Conservation (phyloP, 2,113 vertebrate genomes). For the Cyprinodon brontotheroides region DNA sequence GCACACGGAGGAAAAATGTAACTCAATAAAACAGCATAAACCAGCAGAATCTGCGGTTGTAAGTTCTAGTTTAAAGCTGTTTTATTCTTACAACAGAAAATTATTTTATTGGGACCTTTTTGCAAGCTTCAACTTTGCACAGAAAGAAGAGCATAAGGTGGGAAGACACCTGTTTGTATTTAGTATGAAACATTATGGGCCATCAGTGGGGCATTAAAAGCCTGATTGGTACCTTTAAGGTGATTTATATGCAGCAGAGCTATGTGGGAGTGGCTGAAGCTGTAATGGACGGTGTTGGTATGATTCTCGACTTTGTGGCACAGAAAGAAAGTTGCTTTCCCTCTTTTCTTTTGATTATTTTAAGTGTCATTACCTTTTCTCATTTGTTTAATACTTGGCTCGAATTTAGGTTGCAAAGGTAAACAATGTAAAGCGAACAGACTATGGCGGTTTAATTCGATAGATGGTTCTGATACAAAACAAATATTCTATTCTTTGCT, state of each 20-base stretch:
- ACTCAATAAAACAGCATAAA: not conserved
- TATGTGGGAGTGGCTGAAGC: not conserved
- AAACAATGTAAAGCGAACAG: too few species aligned
- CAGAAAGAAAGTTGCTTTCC: too few species aligned
- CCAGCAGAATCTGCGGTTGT: not conserved
- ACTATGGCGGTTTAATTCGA: too few species aligned
- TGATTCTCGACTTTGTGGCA: too few species aligned
- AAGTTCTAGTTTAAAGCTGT: not conserved
- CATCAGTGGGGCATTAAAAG: not conserved
- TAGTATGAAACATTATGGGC: not conserved
- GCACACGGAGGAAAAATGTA: not conserved
- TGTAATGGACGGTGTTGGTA: not conserved
- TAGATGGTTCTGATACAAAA: too few species aligned
- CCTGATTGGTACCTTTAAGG: not conserved
- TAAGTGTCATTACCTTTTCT: too few species aligned
- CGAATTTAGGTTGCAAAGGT: too few species aligned
- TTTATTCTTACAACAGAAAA: not conserved
- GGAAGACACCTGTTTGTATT: not conserved
- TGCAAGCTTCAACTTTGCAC: not conserved
- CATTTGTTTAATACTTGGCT: too few species aligned
- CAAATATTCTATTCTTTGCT: too few species aligned
- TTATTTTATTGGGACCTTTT: not conserved
- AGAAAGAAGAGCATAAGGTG: not conserved
- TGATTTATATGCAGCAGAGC: not conserved
- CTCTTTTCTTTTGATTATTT: too few species aligned